Evolutionary conservation across 2,888 invertebrate genomes (phyloP).

Genomic region (Campoplex capitator): DNA sequence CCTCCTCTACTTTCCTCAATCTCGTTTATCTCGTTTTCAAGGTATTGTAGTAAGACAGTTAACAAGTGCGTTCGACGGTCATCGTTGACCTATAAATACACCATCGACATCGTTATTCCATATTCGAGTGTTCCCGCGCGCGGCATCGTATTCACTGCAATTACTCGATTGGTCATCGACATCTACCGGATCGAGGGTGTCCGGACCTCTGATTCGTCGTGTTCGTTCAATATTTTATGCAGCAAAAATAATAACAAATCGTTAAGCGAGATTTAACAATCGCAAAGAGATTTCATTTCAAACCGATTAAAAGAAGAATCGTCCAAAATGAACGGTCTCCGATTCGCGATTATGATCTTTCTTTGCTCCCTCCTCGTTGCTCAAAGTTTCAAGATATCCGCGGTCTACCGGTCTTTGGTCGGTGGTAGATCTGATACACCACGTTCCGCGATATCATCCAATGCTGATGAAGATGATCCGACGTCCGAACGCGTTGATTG

Average conservation of each 20-base stretch:
- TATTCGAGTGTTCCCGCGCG: not conserved
- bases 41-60: constrained; percentile 4
- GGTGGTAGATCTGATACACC: not conserved
- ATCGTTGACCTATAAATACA: not conserved
- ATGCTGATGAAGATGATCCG: not conserved
- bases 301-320: not conserved
- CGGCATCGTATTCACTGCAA: not conserved
- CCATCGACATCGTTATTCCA: not conserved
- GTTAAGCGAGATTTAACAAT: too few relatives aligned
- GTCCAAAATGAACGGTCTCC: constrained; percentile 20
- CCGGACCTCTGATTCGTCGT: not conserved
- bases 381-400: constrained; percentile 8
- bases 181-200: not conserved
- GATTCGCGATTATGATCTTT: not conserved
- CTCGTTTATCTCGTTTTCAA: constrained; percentile 24
- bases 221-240: not conserved
- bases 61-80: not conserved
- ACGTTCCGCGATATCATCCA: not conserved
- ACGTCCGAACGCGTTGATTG: constrained; percentile 31
- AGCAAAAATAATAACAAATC: not conserved
- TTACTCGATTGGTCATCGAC: not conserved
- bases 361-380: constrained; percentile 1
- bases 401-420: not conserved
- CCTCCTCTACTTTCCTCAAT: constrained; percentile 4
- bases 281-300: too few relatives aligned